Evolutionary conservation across 2,797 vertebrate genomes (phyloP).

Genomic region (Periparus ater): DNA sequence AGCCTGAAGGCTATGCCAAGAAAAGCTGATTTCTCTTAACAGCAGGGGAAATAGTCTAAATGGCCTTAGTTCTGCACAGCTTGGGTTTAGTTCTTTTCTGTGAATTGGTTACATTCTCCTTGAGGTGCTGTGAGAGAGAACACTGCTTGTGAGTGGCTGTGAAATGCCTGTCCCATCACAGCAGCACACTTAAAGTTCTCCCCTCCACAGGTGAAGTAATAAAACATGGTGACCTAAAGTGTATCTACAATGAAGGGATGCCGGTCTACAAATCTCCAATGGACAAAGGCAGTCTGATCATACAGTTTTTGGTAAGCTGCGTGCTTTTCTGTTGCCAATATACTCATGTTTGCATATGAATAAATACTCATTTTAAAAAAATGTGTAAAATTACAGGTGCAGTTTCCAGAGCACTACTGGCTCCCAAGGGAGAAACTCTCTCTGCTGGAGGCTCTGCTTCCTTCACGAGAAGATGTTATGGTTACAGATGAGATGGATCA

Average conservation of each 20-base stretch:
- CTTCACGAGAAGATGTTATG: slow-evolving; percentile 84
- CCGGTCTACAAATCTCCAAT: slow-evolving; percentile 87
- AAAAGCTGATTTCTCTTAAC: neutral
- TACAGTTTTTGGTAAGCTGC: slow-evolving; percentile 87
- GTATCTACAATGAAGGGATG: slow-evolving; percentile 90
- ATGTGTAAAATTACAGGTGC: slow-evolving; percentile 75
- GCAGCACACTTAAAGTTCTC: neutral
- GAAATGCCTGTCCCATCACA: neutral
- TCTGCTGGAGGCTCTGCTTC: slow-evolving; percentile 89
- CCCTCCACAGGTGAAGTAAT: slow-evolving; percentile 86
- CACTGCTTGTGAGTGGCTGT: neutral
- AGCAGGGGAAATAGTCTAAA: neutral
- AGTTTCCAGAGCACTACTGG: slow-evolving; percentile 91
- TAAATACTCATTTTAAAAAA: neutral
- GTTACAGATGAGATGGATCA: slow-evolving; percentile 93
- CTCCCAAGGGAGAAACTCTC: slow-evolving; percentile 85
- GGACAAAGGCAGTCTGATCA: slow-evolving; percentile 87
- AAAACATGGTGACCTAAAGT: slow-evolving; percentile 84
- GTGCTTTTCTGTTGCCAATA: neutral
- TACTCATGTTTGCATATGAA: fast-evolving
- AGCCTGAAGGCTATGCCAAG: neutral
- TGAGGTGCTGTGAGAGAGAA: neutral
- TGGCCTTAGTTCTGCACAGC: neutral
- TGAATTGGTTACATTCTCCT: neutral
- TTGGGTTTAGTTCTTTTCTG: neutral